Evolutionary conservation across 2,113 vertebrate species (phyloP).

Genomic region (Elephas maximus): DNA sequence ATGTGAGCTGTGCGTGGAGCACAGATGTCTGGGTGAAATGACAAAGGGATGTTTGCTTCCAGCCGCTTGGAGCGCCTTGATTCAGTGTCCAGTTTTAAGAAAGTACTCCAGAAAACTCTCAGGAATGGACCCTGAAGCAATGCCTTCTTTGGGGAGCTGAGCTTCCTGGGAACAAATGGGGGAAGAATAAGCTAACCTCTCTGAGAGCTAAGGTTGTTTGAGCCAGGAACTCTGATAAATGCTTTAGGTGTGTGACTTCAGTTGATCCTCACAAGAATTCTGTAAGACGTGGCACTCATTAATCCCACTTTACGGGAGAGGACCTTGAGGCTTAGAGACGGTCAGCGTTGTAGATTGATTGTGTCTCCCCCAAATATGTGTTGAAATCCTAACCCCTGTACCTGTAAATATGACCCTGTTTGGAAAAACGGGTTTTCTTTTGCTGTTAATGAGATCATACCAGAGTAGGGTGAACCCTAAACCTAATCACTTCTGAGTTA

Average conservation of each 20-base stretch:
- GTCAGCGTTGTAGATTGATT: background rate
- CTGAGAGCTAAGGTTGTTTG: background rate
- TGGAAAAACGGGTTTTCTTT: background rate
- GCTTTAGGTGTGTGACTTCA: background rate
- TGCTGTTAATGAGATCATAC: background rate
- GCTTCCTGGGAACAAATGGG: background rate
- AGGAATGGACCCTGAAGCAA: background rate
- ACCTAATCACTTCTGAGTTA: background rate
- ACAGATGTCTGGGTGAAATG: background rate
- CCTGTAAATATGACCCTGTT: background rate
- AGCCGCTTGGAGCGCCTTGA: background rate
- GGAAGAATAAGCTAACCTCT: background rate
- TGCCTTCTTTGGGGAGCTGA: background rate
- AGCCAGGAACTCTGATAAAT: background rate
- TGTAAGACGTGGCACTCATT: background rate
- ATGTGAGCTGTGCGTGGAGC: background rate
- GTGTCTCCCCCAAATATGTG: background rate
- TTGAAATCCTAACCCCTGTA: background rate
- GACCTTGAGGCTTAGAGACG: background rate
- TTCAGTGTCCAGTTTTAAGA: slow-evolving; percentile 37
- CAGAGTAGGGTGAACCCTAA: background rate
- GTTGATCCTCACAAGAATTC: background rate
- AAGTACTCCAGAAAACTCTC: background rate
- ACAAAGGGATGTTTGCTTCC: background rate
- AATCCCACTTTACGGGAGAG: background rate